Base-by-base conservation (phyloP, 2,797 vertebrate genomes). In the Rachycentron canadum region DNA sequence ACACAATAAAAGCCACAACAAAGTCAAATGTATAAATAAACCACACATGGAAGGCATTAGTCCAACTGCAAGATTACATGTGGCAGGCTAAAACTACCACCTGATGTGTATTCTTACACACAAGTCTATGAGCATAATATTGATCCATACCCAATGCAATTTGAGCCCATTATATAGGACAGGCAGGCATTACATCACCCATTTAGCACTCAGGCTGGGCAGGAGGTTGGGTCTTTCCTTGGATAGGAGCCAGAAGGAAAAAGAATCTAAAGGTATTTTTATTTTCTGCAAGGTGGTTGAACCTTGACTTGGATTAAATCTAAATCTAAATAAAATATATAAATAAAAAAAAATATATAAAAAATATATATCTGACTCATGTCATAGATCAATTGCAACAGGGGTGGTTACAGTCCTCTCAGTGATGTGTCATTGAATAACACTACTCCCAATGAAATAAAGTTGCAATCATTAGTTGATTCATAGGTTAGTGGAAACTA, bases 91-190 rank as follows among this genome's bases (percentile, higher is more conserved):
- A 73, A 69, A 70, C 11, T 8, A 55, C 57, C 21, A 1, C 34
- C 62, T 66, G 36, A 59, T 75, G 21, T 73, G 64, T 83, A 75
- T 77, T 84, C 70, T 78, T 73, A 56, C 43, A 69, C 82, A 67
- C 28, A 57, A 57, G 25, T 45, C 23, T 61, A 36, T 49, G 40
- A 78, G 64, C 41, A 53, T 25, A 69, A 70, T 76, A 53, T 76
- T 1, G 7, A 81, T 65, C 45, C 17, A 36, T 40, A 28, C 25
- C 62, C 34, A 79, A 66, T 79, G 89, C 50, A 79, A 84, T 82
- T 84, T 77, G 73, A 90, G 64, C 64, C 77, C 28, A 77, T 88
- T 82, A 78, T 82, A 69, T 76, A 67, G 75, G 81, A 58, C 69
- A 71, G 34, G n/a, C 75, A 43, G 36, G 73, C 26, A 70, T 83